Conservation (phyloP, 23 tunicate genomes). For the Aplidium turbinatum region DNA sequence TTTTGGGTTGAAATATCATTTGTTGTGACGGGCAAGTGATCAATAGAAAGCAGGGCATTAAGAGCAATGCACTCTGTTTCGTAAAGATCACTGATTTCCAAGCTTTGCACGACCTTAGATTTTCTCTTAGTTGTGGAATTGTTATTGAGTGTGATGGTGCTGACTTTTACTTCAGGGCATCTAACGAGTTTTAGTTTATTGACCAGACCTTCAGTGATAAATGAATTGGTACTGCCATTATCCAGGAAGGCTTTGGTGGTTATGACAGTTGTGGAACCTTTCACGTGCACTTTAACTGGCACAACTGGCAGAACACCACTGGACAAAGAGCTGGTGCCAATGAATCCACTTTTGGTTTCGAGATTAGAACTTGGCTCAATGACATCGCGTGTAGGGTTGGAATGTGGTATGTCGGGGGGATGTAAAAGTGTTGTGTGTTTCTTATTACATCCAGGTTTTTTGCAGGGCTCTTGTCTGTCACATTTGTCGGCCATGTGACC, state of each 20-base stretch:
- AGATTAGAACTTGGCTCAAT: background rate
- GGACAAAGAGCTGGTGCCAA: background rate
- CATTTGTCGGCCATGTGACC: conserved; percentile 25
- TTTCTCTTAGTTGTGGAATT: background rate
- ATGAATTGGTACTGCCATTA: conserved; percentile 7
- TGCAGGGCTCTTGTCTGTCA: conserved; percentile 17
- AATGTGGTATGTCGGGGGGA: conserved; percentile 40
- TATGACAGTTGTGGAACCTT: background rate
- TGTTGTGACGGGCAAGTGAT: conserved; percentile 4
- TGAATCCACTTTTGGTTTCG: conserved; percentile 16
- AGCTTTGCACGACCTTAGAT: conserved; percentile 10
- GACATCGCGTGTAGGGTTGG: no score
- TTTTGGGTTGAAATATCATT: conserved; percentile 27
- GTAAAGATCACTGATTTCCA: conserved; percentile 26
- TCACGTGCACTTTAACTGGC: conserved; percentile 7
- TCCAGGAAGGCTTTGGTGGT: conserved; percentile 14
- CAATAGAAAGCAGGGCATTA: conserved; percentile 6
- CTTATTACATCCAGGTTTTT: conserved; percentile 22
- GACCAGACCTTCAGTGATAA: conserved; percentile 6
- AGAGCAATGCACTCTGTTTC: conserved; percentile 3
- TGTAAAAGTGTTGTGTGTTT: conserved; percentile 38
- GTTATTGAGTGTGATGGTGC: conserved; percentile 16
- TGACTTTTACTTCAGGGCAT: conserved; percentile 19
- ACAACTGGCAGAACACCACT: conserved; percentile 11
- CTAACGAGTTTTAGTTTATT: background rate